A percentile compares a stretch with the other conserved stretches of the same genome.
Evolutionary conservation across 35 echinoderm and acorn worm species (phyloP).

Genomic region (Strongylocentrotus purpuratus): DNA sequence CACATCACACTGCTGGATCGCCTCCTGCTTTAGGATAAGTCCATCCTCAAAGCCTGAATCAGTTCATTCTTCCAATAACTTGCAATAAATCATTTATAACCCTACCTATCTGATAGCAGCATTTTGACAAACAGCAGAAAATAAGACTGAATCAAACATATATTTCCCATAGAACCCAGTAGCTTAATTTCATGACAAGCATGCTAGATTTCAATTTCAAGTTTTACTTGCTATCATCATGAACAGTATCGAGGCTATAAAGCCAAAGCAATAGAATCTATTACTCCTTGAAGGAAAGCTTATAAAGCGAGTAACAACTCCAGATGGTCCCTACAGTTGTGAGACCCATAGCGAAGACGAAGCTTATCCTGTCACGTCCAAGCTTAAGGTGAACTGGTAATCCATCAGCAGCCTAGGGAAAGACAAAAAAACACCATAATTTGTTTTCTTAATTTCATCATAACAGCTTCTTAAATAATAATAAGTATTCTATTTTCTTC

Average conservation of each 20-base stretch:
- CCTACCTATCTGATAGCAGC: neutral
- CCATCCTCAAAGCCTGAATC: neutral
- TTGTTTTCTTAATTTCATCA: too few species aligned
- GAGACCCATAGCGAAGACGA: slow-evolving; percentile 32
- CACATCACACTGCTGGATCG: neutral
- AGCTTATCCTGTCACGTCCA: slow-evolving; percentile 18
- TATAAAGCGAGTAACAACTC: slow-evolving; percentile 17
- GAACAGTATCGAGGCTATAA: neutral
- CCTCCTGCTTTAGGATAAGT: too few species aligned
- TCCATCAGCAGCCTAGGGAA: neutral
- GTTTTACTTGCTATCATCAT: neutral
- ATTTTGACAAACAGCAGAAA: neutral
- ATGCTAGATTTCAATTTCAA: neutral
- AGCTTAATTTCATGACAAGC: neutral
- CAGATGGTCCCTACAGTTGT: slow-evolving; percentile 14
- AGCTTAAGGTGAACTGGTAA: slow-evolving; percentile 29
- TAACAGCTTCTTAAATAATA: too few species aligned
- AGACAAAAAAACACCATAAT: neutral
- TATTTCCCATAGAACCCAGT: neutral
- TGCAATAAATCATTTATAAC: neutral
- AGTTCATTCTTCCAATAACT: neutral
- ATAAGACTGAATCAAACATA: neutral
- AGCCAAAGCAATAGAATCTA: neutral
- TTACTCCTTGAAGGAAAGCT: slow-evolving; percentile 15
- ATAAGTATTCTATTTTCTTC: too few species aligned